Conservation (phyloP, 2,888 invertebrate genomes). For the Anoncus sp. region DNA sequence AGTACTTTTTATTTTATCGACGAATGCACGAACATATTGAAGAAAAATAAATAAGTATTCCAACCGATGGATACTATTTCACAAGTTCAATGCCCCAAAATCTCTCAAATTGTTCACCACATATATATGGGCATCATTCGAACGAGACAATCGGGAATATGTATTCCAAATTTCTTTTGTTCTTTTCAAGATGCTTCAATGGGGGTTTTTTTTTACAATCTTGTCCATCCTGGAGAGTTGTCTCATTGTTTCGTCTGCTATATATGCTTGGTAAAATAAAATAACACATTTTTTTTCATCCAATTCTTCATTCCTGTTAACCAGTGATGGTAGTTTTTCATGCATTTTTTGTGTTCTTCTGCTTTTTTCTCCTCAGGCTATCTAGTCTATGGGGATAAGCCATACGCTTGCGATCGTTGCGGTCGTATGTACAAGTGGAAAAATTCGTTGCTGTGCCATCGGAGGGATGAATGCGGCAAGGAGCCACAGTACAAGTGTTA, state of each 20-base stretch:
- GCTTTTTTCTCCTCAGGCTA: conserved; percentile 66
- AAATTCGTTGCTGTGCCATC: conserved; percentile 86
- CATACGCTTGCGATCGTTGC: conserved; percentile 76
- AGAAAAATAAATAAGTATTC: too few relatives aligned
- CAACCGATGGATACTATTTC: too few relatives aligned
- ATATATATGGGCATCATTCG: too few relatives aligned
- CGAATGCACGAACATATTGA: not conserved
- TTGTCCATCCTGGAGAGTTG: not conserved
- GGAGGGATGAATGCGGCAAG: conserved; percentile 85
- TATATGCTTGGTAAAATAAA: not conserved
- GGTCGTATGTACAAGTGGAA: conserved; percentile 72
- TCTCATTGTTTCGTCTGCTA: not conserved
- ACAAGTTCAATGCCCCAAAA: too few relatives aligned
- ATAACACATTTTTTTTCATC: not conserved
- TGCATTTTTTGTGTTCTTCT: conserved; percentile 50
- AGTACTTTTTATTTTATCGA: not conserved
- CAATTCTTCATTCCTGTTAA: not conserved
- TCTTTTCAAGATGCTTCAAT: too few relatives aligned
- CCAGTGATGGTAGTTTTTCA: conserved; percentile 60
- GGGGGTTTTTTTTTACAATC: too few relatives aligned
- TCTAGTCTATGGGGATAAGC: conserved; percentile 74
- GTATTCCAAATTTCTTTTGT: too few relatives aligned
- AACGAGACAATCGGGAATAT: too few relatives aligned
- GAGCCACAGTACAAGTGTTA: conserved; percentile 76
- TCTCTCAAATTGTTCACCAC: too few relatives aligned